A percentile compares a stretch with the other conserved stretches of the same genome.
phyloP scores from a whole-genome alignment of 2,888 invertebrate species.

The Lampropteryx suffumata region DNA sequence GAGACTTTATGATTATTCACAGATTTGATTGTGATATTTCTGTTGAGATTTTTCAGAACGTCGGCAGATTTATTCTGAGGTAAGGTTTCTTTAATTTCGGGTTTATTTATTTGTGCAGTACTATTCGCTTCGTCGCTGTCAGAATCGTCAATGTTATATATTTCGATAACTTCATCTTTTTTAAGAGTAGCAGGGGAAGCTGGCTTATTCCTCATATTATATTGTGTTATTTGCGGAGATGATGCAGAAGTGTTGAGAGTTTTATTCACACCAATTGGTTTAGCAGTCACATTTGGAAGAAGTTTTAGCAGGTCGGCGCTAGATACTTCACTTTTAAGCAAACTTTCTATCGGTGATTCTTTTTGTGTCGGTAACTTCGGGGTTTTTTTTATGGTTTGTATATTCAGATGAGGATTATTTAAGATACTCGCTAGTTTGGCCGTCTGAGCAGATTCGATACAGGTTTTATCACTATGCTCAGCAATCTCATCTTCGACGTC shows the following conservation, averaged over 20 bases:
- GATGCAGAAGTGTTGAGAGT: constrained; percentile 12
- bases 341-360: constrained; percentile 25
- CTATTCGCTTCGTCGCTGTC: constrained; percentile 60
- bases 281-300: constrained; percentile 59
- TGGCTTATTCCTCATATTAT: constrained; percentile 31
- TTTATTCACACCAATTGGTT: constrained; percentile 40
- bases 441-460: constrained; percentile 1
- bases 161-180: constrained; percentile 59
- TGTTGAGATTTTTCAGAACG: constrained; percentile 53
- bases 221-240: constrained; percentile 34
- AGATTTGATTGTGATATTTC: constrained; percentile 60
- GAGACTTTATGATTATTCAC: constrained; percentile 23
- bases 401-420: constrained; percentile 26
- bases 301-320: constrained; percentile 55
- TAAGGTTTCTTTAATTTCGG: constrained; percentile 27
- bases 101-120: constrained; percentile 25
- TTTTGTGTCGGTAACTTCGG: constrained; percentile 19
- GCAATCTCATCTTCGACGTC: constrained; percentile 25
- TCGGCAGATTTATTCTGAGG: constrained; percentile 28
- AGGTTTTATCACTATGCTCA: constrained; percentile 33
- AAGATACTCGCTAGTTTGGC: constrained; percentile 22
- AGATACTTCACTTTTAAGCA: constrained; percentile 33
- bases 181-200: constrained; percentile 33
- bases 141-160: constrained; percentile 72
- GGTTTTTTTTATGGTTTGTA: constrained; percentile 30